Percentiles rank a stretch among this genome's conserved stretches.
Evolutionary conservation across 2,888 invertebrate genomes (phyloP).

Genomic region (Apodemia duryi): DNA sequence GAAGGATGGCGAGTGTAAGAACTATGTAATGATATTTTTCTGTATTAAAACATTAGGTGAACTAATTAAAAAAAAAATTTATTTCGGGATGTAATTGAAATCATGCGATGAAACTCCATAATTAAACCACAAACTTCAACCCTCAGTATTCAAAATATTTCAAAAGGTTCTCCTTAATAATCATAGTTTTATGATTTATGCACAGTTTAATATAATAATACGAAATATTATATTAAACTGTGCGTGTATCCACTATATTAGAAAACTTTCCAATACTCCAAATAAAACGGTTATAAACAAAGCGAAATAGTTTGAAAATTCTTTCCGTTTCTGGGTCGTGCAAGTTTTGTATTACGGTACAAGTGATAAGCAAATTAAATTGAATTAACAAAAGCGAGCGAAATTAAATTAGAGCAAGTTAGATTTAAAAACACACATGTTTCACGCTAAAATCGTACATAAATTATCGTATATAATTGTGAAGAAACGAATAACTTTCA

Average conservation of each 20-base stretch:
- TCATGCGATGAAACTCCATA: neutral
- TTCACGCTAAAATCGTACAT: too few species aligned
- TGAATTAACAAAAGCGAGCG: neutral
- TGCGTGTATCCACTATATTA: constrained; percentile 29
- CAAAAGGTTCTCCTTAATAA: neutral
- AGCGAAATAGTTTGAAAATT: constrained; percentile 33
- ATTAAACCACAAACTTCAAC: neutral
- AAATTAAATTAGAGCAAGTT: too few species aligned
- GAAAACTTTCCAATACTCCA: constrained; percentile 32
- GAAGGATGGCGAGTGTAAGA: too few species aligned
- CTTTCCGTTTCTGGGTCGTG: constrained; percentile 31
- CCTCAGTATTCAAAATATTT: neutral
- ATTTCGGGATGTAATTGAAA: neutral
- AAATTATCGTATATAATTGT: too few species aligned
- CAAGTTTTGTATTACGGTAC: constrained; percentile 19
- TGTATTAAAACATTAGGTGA: neutral
- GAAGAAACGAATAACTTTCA: too few species aligned
- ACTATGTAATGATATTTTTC: too few species aligned
- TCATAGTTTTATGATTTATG: constrained; percentile 16
- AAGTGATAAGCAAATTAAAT: constrained; percentile 21
- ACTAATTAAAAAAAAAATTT: neutral
- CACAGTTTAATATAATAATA: neutral
- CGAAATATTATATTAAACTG: constrained; percentile 21
- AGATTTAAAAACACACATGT: too few species aligned
- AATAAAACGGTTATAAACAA: constrained; percentile 35